Evolutionary conservation across 2,888 invertebrate genomes (phyloP).

Genomic region (Nemurella pictetii): DNA sequence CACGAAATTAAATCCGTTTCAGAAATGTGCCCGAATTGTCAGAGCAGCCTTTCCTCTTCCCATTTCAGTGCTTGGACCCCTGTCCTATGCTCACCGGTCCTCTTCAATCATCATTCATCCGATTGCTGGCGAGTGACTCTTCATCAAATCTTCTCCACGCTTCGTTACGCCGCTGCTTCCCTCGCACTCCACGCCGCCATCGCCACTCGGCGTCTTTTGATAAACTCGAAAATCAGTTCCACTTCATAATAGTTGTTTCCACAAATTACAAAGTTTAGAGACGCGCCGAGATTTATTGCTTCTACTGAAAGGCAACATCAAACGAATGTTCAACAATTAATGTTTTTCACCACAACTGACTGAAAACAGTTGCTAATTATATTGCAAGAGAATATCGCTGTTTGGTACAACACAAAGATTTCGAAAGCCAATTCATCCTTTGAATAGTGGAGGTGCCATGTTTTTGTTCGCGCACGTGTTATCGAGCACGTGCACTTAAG

Average conservation of each 20-base stretch:
- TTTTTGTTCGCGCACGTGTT: not conserved
- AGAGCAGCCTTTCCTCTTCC: not conserved
- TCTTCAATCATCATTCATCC: conserved; percentile 31
- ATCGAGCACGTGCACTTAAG: not conserved
- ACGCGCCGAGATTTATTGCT: conserved; percentile 25
- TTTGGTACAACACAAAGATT: not conserved
- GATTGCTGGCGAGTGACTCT: conserved; percentile 16
- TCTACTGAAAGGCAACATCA: not conserved
- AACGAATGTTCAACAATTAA: not conserved
- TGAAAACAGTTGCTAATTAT: not conserved
- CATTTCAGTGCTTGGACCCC: not conserved
- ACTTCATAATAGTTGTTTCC: conserved; percentile 30
- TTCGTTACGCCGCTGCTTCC: too few species aligned
- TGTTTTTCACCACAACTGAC: not conserved
- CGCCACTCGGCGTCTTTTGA: conserved; percentile 28
- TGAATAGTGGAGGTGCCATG: not conserved
- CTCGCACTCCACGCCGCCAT: too few species aligned
- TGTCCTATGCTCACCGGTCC: not conserved
- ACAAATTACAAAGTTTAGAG: conserved; percentile 23
- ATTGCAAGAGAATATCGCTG: not conserved
- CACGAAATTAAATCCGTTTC: conserved; percentile 2
- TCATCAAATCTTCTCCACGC: conserved; percentile 7
- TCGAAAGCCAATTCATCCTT: not conserved
- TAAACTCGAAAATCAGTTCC: conserved; percentile 21
- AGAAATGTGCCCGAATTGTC: not conserved